phyloP scores from a whole-genome alignment of 2,888 invertebrate species.

The Eutolmus rufibarbis region DNA sequence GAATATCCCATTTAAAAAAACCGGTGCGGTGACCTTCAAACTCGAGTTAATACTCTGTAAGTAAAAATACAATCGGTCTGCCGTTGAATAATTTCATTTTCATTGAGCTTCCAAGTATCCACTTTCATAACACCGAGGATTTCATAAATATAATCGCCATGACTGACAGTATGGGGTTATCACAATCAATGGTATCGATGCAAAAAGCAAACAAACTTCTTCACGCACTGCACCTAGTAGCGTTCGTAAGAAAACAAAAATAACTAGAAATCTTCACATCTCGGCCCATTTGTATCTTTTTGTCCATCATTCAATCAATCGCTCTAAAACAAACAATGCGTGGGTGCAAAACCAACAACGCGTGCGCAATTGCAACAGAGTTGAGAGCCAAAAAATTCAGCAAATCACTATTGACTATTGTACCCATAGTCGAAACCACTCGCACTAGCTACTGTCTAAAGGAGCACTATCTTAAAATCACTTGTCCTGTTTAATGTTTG shows the following conservation, averaged over 20 bases:
- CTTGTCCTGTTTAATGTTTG: background rate
- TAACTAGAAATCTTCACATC: background rate
- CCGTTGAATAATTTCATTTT: background rate
- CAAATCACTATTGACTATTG: background rate
- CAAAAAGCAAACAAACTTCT: conserved; percentile 6
- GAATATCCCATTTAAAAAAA: background rate
- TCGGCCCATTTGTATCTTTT: background rate
- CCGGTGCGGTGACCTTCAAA: conserved; percentile 9
- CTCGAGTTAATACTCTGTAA: background rate
- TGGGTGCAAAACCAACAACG: conserved; percentile 3
- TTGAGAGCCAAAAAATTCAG: background rate
- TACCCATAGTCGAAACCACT: background rate
- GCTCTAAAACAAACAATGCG: conserved; percentile 20
- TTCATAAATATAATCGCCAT: background rate
- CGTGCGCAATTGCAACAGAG: conserved; percentile 14
- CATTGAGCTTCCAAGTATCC: conserved; percentile 10
- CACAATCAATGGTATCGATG: background rate
- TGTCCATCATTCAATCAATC: conserved; percentile 9
- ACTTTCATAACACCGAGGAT: conserved; percentile 18
- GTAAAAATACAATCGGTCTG: background rate
- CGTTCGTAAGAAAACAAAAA: background rate
- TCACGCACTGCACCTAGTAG: background rate
- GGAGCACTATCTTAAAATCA: background rate
- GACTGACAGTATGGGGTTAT: conserved; percentile 27
- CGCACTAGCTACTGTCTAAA: background rate